A percentile compares a stretch with the other conserved stretches of the same genome.
phyloP scores from a whole-genome alignment of 2,797 vertebrate species.

The Bradypodion ventrale region DNA sequence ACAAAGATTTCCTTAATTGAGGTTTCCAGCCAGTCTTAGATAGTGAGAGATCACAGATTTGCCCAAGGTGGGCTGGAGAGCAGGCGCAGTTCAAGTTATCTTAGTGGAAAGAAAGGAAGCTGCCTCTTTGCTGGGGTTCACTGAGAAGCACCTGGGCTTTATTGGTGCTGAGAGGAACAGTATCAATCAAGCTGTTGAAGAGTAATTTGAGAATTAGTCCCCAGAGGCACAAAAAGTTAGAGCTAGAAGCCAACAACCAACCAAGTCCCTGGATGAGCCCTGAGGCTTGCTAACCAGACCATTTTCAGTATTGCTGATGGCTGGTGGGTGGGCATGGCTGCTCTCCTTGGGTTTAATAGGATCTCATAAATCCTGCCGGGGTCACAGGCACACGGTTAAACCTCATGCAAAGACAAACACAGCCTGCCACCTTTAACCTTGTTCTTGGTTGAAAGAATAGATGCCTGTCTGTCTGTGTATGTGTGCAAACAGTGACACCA shows the following conservation, averaged over 20 bases:
- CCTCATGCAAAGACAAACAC: constrained; percentile 42
- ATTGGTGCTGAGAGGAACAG: not conserved
- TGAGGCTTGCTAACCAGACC: constrained; percentile 4
- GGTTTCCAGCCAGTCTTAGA: not conserved
- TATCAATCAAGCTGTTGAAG: constrained; percentile 30
- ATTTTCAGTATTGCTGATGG: not conserved
- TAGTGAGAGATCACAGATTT: not conserved
- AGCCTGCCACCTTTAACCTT: constrained; percentile 35
- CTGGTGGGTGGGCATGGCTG: too few species aligned
- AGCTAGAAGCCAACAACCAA: not conserved
- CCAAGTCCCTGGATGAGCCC: not conserved
- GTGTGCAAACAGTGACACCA: not conserved
- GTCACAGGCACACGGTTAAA: constrained; percentile 41
- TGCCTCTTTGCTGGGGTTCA: not conserved
- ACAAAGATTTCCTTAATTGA: too few species aligned
- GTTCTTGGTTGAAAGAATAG: not conserved
- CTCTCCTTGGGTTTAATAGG: constrained; percentile 30
- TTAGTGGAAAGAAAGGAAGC: constrained; percentile 2
- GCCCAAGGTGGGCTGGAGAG: not conserved
- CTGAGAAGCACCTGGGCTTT: constrained; percentile 7
- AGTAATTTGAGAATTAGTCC: constrained; percentile 22
- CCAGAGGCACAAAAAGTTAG: constrained; percentile 15
- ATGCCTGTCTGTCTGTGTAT: not conserved
- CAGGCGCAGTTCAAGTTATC: not conserved
- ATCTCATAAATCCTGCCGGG: constrained; percentile 40